These are phyloP conservation scores for Nephrotoma appendiculata DNA, from an alignment of 2,888 invertebrate genomes.

Conservation along the genomic window DNA sequence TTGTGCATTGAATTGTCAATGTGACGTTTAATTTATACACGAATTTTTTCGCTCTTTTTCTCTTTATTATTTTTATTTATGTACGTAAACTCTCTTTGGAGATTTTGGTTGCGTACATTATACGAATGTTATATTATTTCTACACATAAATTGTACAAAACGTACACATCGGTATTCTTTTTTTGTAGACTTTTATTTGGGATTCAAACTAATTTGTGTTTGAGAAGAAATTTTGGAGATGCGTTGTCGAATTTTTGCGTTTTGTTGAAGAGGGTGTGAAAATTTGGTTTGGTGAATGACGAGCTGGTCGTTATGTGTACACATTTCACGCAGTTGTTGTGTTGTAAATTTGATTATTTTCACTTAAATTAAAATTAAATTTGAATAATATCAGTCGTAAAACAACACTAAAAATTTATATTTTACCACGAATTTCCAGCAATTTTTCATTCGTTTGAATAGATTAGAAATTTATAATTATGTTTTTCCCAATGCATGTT, in stretches of 20 bases:
- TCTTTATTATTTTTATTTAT: neutral
- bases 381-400: too few species aligned
- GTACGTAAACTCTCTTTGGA: neutral
- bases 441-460: too few species aligned
- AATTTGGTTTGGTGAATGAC: neutral
- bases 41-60: neutral
- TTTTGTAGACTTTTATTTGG: neutral
- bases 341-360: too few species aligned
- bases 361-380: too few species aligned
- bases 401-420: too few species aligned
- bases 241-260: neutral
- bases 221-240: neutral
- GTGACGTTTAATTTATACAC: neutral
- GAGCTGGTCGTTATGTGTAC: neutral
- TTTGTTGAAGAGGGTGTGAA: neutral
- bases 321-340: neutral
- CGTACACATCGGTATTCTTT: neutral
- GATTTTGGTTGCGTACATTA: neutral
- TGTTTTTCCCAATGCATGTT: too few species aligned
- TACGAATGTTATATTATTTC: neutral
- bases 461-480: too few species aligned
- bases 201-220: neutral
- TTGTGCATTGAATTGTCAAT: neutral
- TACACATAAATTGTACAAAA: neutral
- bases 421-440: too few species aligned